Conservation (phyloP, 2,797 vertebrate genomes). For the Sylvilagus floridanus region DNA sequence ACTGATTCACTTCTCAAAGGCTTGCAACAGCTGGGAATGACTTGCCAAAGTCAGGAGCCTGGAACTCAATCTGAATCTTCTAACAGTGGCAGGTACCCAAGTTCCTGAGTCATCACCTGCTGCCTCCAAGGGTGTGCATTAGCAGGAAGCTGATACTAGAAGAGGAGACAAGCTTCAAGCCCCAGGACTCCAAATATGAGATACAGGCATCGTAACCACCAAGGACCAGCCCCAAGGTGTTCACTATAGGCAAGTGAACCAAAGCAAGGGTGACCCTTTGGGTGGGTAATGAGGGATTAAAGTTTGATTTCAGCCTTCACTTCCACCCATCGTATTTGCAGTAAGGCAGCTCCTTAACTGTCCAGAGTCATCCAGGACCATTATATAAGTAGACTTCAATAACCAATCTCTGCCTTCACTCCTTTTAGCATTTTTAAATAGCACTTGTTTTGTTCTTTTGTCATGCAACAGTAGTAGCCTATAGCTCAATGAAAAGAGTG, state of each 20-base stretch:
- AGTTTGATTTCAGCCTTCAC: neutral
- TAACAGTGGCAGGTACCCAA: no score
- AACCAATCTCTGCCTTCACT: neutral
- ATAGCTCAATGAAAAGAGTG: neutral
- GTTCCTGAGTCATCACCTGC: no score
- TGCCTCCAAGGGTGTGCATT: no score
- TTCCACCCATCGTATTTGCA: neutral
- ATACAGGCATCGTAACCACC: no score
- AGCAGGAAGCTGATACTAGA: no score
- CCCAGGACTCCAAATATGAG: no score
- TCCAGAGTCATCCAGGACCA: neutral
- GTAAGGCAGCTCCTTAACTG: neutral
- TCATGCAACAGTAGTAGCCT: neutral
- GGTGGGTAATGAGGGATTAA: neutral
- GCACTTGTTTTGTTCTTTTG: neutral
- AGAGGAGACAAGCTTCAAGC: no score
- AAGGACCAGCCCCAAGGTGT: neutral
- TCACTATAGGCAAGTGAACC: neutral
- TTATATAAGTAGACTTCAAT: neutral
- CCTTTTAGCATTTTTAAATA: neutral
- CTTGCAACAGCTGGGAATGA: no score
- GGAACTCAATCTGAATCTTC: no score
- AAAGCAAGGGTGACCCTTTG: neutral
- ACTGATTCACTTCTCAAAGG: no score
- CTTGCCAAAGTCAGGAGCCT: no score